Evolutionary conservation across 2,797 vertebrate genomes (phyloP).

Genomic region (Sparidentex hasta): DNA sequence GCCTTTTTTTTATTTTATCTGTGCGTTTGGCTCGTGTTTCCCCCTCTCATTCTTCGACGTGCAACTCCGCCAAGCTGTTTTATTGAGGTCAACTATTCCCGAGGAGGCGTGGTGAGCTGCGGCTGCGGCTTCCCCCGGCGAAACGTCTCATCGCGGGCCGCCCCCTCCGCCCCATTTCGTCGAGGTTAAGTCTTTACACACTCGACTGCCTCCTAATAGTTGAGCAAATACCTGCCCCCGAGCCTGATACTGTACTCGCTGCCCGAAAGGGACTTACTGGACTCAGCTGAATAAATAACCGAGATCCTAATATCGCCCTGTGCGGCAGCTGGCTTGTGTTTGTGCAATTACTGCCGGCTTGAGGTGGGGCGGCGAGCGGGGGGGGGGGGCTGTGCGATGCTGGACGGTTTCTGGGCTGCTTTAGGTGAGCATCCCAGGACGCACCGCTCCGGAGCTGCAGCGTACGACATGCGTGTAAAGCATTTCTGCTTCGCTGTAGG

Average conservation of each 20-base stretch:
- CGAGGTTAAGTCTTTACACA: constrained; percentile 76
- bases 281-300: constrained; percentile 84
- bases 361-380: too few relatives aligned
- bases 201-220: constrained; percentile 72
- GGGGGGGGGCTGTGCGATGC: constrained; percentile 39
- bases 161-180: constrained; percentile 23
- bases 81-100: constrained; percentile 50
- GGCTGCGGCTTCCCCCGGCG: constrained; percentile 39
- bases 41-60: constrained; percentile 41
- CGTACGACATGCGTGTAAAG: constrained; percentile 15
- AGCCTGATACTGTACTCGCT: constrained; percentile 68
- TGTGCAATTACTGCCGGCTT: constrained; percentile 66
- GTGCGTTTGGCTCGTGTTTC: constrained; percentile 8
- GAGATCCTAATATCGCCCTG: constrained; percentile 68
- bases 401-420: constrained; percentile 42
- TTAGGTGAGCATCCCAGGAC: constrained; percentile 58
- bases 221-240: constrained; percentile 73
- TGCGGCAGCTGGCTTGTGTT: constrained; percentile 69
- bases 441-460: neutral
- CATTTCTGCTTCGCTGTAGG: constrained; percentile 13
- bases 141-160: neutral
- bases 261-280: constrained; percentile 71
- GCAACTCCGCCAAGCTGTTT: constrained; percentile 50
- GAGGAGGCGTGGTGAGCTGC: constrained; percentile 35
- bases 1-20: neutral